These are phyloP conservation scores for Melieria picta DNA, from an alignment of 2,888 invertebrate genomes.

Conservation along the genomic window DNA sequence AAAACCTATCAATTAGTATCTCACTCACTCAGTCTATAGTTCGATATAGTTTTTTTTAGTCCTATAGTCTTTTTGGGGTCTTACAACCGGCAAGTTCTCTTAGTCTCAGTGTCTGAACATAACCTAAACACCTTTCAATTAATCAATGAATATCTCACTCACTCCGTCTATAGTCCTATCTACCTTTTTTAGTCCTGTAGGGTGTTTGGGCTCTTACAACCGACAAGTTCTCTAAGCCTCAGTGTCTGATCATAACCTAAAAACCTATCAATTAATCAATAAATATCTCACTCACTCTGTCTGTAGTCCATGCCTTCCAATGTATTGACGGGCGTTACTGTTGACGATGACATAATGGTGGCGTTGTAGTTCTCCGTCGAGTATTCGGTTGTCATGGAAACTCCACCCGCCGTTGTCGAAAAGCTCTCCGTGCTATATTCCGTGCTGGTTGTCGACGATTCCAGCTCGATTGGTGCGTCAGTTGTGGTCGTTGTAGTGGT, in stretches of 20 bases:
- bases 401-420: constrained; percentile 10
- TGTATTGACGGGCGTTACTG: constrained; percentile 52
- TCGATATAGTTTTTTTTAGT: too few relatives aligned
- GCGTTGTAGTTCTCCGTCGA: constrained; percentile 35
- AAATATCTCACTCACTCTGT: constrained; percentile 56
- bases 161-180: not conserved
- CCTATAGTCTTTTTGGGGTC: not conserved
- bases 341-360: constrained; percentile 30
- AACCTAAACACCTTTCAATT: too few relatives aligned
- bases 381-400: constrained; percentile 39
- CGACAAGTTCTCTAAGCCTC: not conserved
- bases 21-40: too few relatives aligned
- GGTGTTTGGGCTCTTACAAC: not conserved
- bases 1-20: too few relatives aligned
- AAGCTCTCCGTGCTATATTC: constrained; percentile 23
- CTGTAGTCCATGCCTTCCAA: constrained; percentile 65
- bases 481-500: constrained; percentile 27
- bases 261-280: too few relatives aligned
- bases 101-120: too few relatives aligned
- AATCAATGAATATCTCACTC: not conserved
- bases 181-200: too few relatives aligned
- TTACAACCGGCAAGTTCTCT: not conserved
- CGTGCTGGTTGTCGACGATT: constrained; percentile 26
- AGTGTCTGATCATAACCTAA: too few relatives aligned
- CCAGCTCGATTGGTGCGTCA: constrained; percentile 3